Base-by-base conservation (phyloP, 53 echinoderm and acorn worm genomes). In the Luidia sarsii region DNA sequence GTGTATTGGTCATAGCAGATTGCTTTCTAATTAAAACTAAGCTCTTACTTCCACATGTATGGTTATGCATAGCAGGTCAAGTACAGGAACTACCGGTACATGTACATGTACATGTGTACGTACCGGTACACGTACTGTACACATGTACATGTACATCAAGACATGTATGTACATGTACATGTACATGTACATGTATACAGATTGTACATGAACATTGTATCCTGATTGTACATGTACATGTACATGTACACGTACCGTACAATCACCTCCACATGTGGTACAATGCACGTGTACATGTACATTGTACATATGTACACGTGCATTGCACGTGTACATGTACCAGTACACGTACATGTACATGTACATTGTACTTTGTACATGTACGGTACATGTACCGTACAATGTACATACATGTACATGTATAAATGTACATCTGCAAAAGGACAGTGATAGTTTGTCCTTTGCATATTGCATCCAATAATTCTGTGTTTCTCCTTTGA, bases 231-330 rank as follows among this genome's bases (percentile, higher is more conserved):
- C 57, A 29, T 27, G 34, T 32, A 18, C 6, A 32, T 13, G 34
- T 62, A n/a, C n/a, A 62, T 62, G 62, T 62, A 62, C 62, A 62
- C 34, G 62, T 62, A 62, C 35, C 16, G 57, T 23, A 57, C 14
- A 3, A 28, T 23, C 7, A 23, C 57, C 30, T 4, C 4, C 57
- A 57, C 2, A 6, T 28, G 25, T 9, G 8, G 57, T 28, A 57
- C 57, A 4, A 4, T 10, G 20, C 25, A 29, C 57, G n/a, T 7
- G 4, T 3, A 28, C 4, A 4, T 6, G 29, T 7, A 5, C 28
- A 3, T 27, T 3, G 25, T 18, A 56, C 56, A 56, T 5, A 56
- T 27, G 8, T 25, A 23, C 56, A 3, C 3, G 6, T 4, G 3
- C 51, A 51, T 51, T 14, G 3, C 3, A 18, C 16, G 3, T 21